Conservation (phyloP, 2,113 vertebrate genomes). For the Onychostoma macrolepis region DNA sequence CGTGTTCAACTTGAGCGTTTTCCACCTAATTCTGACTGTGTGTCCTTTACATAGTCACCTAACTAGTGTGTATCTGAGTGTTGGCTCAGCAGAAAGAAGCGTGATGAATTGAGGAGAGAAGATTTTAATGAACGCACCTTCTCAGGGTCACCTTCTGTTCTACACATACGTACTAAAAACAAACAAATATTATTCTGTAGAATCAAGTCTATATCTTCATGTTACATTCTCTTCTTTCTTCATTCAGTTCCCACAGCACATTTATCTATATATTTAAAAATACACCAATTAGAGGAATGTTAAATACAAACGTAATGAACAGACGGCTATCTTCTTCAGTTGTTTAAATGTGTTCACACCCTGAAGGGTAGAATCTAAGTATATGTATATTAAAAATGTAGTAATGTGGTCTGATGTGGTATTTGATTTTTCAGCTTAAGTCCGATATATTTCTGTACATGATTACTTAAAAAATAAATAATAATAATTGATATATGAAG, state of each 20-base stretch:
- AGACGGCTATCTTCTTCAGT: not conserved
- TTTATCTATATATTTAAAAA: no score
- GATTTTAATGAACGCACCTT: constrained; percentile 93
- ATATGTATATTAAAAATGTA: constrained; percentile 96
- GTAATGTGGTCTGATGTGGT: constrained; percentile 87
- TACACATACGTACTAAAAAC: constrained; percentile 87
- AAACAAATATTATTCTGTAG: constrained; percentile 71
- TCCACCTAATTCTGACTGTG: constrained; percentile 67
- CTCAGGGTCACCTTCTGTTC: constrained; percentile 86
- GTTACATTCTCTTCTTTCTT: not conserved
- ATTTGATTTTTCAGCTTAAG: constrained; percentile 74
- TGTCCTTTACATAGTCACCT: constrained; percentile 87
- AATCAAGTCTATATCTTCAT: not conserved
- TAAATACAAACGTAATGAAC: not conserved
- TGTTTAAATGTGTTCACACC: constrained; percentile 69
- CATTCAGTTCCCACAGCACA: not conserved
- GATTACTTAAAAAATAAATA: not conserved
- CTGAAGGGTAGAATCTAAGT: constrained; percentile 60
- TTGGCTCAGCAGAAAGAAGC: constrained; percentile 92
- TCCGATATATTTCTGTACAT: constrained; percentile 72
- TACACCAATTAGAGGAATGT: not conserved
- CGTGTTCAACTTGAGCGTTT: constrained; percentile 62
- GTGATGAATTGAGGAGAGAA: constrained; percentile 93
- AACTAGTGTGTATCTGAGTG: constrained; percentile 88
- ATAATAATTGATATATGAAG: no score